phyloP scores from a whole-genome alignment of 2,888 invertebrate species.

The Lamellibrachia columna region DNA sequence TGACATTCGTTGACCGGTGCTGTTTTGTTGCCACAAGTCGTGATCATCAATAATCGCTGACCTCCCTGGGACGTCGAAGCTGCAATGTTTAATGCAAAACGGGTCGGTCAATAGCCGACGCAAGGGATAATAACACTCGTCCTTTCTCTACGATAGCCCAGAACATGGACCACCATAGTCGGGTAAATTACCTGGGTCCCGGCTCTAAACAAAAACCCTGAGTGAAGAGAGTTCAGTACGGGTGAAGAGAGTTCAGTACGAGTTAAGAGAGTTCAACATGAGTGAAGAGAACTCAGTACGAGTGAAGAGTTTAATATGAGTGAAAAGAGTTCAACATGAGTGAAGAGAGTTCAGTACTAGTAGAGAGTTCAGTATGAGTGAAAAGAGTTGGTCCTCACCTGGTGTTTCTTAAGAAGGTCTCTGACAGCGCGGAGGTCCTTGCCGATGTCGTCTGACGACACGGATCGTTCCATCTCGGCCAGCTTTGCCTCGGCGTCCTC shows the following conservation, averaged over 20 bases:
- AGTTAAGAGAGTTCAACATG: background rate
- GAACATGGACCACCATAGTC: too few species aligned
- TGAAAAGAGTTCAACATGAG: background rate
- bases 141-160: too few species aligned
- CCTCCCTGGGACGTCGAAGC: too few species aligned
- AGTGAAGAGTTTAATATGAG: background rate
- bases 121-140: too few species aligned
- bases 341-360: background rate
- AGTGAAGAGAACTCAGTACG: background rate
- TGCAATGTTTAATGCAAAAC: too few species aligned
- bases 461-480: slow-evolving; percentile 82
- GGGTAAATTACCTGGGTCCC: too few species aligned
- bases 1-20: too few species aligned
- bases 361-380: background rate
- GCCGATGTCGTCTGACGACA: slow-evolving; percentile 82
- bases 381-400: slow-evolving; percentile 62
- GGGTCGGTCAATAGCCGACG: too few species aligned
- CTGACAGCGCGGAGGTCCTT: slow-evolving; percentile 91
- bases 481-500: slow-evolving; percentile 88
- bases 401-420: slow-evolving; percentile 88
- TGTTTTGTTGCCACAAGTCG: too few species aligned
- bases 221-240: background rate
- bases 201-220: background rate
- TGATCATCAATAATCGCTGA: too few species aligned
- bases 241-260: background rate